Base-by-base conservation (phyloP, 2,888 invertebrate genomes). In the Deladenus siricidicola region DNA sequence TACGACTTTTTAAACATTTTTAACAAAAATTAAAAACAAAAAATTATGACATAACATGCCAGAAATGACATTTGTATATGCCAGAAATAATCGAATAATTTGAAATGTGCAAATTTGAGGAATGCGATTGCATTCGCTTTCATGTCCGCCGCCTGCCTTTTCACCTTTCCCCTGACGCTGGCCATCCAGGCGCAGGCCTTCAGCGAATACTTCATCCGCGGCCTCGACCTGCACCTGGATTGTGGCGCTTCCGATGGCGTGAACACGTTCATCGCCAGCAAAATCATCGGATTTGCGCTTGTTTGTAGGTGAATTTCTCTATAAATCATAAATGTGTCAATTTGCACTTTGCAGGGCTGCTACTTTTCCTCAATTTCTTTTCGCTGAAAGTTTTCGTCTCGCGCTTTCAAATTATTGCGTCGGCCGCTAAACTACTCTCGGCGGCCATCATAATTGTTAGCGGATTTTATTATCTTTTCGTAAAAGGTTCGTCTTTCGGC, bases 281-380 rank as follows among this genome's bases (percentile, higher is more conserved):
- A 72, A 52, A 58, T 72, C 19, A 59, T 73, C 14, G 70, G 73
- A 23, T 74, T 75, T 52, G 54, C 70, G 0, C 48, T 73, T 6
- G 70, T 73, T 44, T 66, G 70, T 72, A 50, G 63, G 69, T 57
- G 10, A 23, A 3, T 14, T 30, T 17, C 21, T 30, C 17, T 1
- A n/a, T 61, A 8, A 23, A 10, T 28, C 0, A n/a, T 17, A 50
- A 6, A 28, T 19, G 29, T 26, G 8, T 10, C 24, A 24, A 28
- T 4, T 6, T 4, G n/a, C 14, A 3, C 14, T 28, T 48, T 70
- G 28, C 39, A 69, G 67, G 72, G 65, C 26, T 75, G 1, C 65
- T 76, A 10, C 66, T 75, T 64, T 77, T 70, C 57, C 62, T 77
- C 57, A 77, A 77, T 60, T 77, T 75, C 64, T 77, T 77, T 65